Evolutionary conservation across 2,113 vertebrate genomes (phyloP).

Genomic region (Syrmaticus mikado): DNA sequence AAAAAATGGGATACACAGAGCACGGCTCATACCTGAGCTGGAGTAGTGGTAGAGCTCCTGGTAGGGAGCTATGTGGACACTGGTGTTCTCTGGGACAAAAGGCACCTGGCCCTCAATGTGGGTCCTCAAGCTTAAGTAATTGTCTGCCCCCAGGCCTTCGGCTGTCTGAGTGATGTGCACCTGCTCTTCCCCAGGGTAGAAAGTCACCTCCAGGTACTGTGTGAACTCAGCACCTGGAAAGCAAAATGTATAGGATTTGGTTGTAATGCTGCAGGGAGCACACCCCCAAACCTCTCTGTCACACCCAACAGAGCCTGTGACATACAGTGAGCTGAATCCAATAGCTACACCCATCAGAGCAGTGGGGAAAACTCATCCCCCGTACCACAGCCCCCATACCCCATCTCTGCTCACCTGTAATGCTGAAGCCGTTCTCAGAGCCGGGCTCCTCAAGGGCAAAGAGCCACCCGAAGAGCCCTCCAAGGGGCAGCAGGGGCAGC

Average conservation of each 20-base stretch:
- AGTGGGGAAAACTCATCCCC: background rate
- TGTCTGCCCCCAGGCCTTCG: conserved; percentile 86
- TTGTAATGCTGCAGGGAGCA: background rate
- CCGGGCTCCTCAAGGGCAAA: conserved; percentile 93
- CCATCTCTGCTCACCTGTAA: conserved; percentile 79
- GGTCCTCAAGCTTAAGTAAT: conserved; percentile 87
- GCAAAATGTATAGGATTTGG: accelerated
- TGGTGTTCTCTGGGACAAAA: conserved; percentile 79
- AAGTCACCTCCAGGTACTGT: conserved; percentile 85
- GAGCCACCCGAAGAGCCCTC: conserved; percentile 94
- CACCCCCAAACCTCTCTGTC: accelerated
- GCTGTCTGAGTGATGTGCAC: conserved; percentile 86
- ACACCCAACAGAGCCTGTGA: accelerated
- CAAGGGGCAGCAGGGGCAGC: conserved; percentile 88
- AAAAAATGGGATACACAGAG: background rate
- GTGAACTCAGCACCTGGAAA: conserved; percentile 88
- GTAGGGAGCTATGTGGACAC: conserved; percentile 85
- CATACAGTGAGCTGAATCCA: background rate
- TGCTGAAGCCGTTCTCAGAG: conserved; percentile 90
- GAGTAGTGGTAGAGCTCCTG: conserved; percentile 89
- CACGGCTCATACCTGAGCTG: conserved; percentile 81
- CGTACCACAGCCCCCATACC: background rate
- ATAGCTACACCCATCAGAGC: accelerated
- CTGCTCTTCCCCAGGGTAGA: conserved; percentile 87
- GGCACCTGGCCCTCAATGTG: conserved; percentile 87